Conservation (phyloP, 1,140 invertebrate species). For the Meloidogyne hapla region DNA sequence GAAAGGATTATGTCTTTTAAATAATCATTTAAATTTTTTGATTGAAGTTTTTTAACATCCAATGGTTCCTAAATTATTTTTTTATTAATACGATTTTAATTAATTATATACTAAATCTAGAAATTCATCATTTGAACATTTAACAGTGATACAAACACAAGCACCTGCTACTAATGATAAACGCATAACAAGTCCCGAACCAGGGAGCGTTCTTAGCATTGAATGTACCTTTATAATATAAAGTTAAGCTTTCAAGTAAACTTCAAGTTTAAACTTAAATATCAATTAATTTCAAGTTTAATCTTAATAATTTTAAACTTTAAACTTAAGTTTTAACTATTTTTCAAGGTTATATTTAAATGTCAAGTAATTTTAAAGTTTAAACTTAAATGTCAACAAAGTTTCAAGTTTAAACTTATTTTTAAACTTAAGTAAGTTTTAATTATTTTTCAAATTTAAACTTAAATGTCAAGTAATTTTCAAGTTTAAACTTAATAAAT, state of each 20-base stretch:
- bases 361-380: no score
- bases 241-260: not conserved
- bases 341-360: no score
- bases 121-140: conserved; percentile 38
- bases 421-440: no score
- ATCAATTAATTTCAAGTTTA: not conserved
- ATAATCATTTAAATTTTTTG: conserved; percentile 49
- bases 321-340: no score
- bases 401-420: no score
- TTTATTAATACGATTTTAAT: no score
- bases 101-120: conserved; percentile 37
- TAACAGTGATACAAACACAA: conserved; percentile 53
- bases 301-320: no score
- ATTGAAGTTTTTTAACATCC: conserved; percentile 45
- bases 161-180: conserved; percentile 52
- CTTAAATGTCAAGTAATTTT: no score
- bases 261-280: conserved; percentile 10
- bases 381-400: no score
- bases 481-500: no score
- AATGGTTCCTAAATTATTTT: conserved; percentile 36
- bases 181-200: conserved; percentile 49
- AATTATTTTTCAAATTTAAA: no score
- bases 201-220: conserved; percentile 31
- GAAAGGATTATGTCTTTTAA: conserved; percentile 48
- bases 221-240: conserved; percentile 35